Evolutionary conservation across 1,140 invertebrate genomes (phyloP).

Genomic region (Drosophila tani): DNA sequence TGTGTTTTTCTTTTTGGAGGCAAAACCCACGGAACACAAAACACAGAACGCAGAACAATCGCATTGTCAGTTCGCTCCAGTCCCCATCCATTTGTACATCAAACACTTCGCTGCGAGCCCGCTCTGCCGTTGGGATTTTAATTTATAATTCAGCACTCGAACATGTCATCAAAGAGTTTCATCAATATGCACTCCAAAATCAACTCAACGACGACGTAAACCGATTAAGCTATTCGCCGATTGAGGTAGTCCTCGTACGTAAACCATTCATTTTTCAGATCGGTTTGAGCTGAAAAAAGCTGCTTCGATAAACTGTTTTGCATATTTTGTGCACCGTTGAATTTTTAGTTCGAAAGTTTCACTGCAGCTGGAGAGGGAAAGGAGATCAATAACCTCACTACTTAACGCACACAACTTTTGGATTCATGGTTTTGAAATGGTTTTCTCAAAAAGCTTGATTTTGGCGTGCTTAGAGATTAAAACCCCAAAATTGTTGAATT

Average conservation of each 20-base stretch:
- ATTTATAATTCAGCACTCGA: slow-evolving; percentile 61
- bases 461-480: not conserved
- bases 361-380: not conserved
- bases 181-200: slow-evolving; percentile 42
- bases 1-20: slow-evolving; percentile 20
- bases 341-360: not conserved
- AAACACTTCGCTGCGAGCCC: slow-evolving; percentile 25
- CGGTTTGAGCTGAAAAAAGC: not conserved
- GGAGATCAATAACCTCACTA: not conserved
- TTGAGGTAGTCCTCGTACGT: not conserved
- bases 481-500: not conserved
- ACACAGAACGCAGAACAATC: slow-evolving; percentile 52
- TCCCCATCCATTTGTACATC: slow-evolving; percentile 30
- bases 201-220: slow-evolving; percentile 22
- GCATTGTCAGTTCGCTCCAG: slow-evolving; percentile 41
- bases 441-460: not conserved
- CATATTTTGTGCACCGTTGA: not conserved
- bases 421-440: not conserved
- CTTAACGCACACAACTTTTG: not conserved
- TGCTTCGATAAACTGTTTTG: not conserved
- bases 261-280: not conserved
- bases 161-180: slow-evolving; percentile 37
- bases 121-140: slow-evolving; percentile 55
- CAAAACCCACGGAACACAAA: slow-evolving; percentile 47
- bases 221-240: slow-evolving; percentile 36